Evolutionary conservation across 2,797 vertebrate species (phyloP), one percentile per base, ranked within the genome.

Genomic region (Buceros bicornis): DNA sequence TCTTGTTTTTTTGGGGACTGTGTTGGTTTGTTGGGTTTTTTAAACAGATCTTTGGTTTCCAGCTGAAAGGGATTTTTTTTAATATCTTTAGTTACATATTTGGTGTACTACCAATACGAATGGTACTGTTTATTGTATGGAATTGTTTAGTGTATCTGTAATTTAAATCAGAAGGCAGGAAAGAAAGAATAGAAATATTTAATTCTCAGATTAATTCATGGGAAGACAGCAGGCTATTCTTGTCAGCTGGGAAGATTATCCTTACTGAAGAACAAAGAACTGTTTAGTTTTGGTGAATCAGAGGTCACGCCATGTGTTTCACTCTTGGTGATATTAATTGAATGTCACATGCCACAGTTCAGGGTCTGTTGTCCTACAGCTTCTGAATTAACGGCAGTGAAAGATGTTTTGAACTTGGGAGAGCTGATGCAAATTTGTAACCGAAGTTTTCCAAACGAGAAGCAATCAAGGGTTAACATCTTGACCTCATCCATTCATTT

Each of bases 391-490:
- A 94, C 67, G 40, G 61, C 29, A 76, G 3, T 73, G 67, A 91
- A 89, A 81, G 22, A 66, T 48, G 37, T 90, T 78, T 83, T 86
- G 37, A 61, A 72, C 42, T 45, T 84, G 33, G 28, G 20, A 83
- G 25, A 91, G n/a, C 19, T 76, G 64, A 81, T 71, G 66, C 54
- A 83, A 62, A 61, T 66, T 33, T 92, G 53, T 72, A 70, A 50
- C 70, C 12, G 10, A 94, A 74, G n/a, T 80, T 96, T 81, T 87
- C 64, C 29, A 91, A 58, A 58, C 42, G 26, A 58, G 31, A 25
- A 48, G 37, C 53, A 58, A 69, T 54, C n/a, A 77, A 54, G 64
- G 37, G 71, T 96, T 95, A 97, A 96, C 28, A 70, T 70, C 40
- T 87, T 89, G 70, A 92, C 80, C 58, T 93, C 37, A 45, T 64